Evolutionary conservation across 2,888 invertebrate species (phyloP).

Genomic region (Protophormia terraenovae): DNA sequence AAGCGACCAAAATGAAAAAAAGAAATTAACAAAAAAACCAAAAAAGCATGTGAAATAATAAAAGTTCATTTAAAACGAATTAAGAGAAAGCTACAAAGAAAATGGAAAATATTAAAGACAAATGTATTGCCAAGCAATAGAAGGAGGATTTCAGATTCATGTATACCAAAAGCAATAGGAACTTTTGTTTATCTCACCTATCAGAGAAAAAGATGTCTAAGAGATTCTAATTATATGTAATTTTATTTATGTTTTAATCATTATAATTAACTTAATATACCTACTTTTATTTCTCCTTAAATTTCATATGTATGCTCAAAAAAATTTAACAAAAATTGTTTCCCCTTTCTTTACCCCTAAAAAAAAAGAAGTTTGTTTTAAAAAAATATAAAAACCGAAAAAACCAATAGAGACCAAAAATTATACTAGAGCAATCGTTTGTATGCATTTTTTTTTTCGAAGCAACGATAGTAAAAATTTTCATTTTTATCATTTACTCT

Average conservation of each 20-base stretch:
- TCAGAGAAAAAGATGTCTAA: too few relatives aligned
- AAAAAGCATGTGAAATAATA: neutral
- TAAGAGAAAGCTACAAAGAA: neutral
- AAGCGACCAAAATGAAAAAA: slow-evolving; percentile 68
- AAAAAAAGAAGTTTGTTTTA: slow-evolving; percentile 24
- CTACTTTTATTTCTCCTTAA: neutral
- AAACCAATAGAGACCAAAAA: slow-evolving; percentile 58
- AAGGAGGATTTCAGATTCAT: neutral
- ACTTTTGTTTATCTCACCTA: too few relatives aligned
- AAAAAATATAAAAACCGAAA: neutral
- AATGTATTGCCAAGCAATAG: neutral
- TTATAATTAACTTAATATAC: too few relatives aligned
- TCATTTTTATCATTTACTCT: slow-evolving; percentile 44
- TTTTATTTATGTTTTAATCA: too few relatives aligned
- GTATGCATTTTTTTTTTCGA: slow-evolving; percentile 61
- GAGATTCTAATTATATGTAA: too few relatives aligned
- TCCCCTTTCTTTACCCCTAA: neutral
- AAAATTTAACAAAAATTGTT: neutral
- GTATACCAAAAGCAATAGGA: too few relatives aligned
- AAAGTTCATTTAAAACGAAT: slow-evolving; percentile 16
- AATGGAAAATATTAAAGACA: neutral
- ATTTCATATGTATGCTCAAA: neutral
- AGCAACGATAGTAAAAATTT: slow-evolving; percentile 55
- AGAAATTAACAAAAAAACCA: slow-evolving; percentile 5
- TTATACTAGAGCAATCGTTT: slow-evolving; percentile 33